Evolutionary conservation across 2,113 vertebrate genomes (phyloP), one percentile per base, ranked within the genome.

Genomic region (Heteronetta atricapilla): DNA sequence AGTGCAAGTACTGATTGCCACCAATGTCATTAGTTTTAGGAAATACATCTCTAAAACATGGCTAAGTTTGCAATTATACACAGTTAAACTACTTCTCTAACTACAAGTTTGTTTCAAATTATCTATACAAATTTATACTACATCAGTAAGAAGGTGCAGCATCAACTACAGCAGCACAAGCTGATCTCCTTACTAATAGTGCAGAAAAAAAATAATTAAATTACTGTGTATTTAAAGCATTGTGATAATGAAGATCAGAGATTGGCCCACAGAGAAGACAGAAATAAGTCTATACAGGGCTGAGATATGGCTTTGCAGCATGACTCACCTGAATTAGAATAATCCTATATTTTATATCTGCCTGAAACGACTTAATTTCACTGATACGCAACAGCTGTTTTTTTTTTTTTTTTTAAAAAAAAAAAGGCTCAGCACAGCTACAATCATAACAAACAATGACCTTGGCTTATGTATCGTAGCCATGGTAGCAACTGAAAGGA

Each of bases 381-480:
- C 56, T 58, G 69, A 88, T 89, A 94, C 3, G 46, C 59, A 92
- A 82, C 88, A 94, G 82, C 88, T 95, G 93, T n/a, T 38, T 38
- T 38, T 38, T 38, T 38, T 38, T n/a, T n/a, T n/a, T n/a, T n/a
- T n/a, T n/a, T n/a, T n/a, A n/a, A n/a, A n/a, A n/a, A 46, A 46
- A 55, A 38, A 15, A 21, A 53, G 44, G 60, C 86, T 91, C 59
- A 72, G 63, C 66, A 60, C 34, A 86, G 75, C 72, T 85, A 78
- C 81, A 90, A 67, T 75, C 64, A 90, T 93, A 94, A 97, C 60
- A 93, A 89, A 96, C 74, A 94, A 93, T 94, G 95, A 96, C 94
- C 76, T 96, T 97, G 86, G 72, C 90, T 96, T 94, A 73, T 88
- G 91, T 95, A 46, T 95, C 4, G 76, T 95, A 93, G 75, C 84